phyloP scores from a whole-genome alignment of 2,797 vertebrate genomes.

The Siniperca undulata region DNA sequence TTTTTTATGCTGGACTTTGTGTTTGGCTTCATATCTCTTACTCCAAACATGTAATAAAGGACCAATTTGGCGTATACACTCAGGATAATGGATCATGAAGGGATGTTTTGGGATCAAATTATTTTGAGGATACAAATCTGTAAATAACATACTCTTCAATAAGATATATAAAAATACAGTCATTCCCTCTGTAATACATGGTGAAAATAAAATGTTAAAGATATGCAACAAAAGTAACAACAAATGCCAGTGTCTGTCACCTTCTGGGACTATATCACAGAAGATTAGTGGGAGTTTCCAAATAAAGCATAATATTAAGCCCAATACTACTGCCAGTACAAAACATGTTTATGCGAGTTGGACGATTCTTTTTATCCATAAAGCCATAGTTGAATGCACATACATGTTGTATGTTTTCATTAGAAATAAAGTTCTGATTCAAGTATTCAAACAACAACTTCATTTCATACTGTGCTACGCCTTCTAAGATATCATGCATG shows the following conservation, averaged over 20 bases:
- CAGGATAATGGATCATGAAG: conserved; percentile 21
- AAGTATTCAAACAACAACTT: conserved; percentile 33
- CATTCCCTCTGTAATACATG: conserved; percentile 11
- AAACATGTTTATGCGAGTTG: conserved; percentile 4
- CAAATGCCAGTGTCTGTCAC: conserved; percentile 19
- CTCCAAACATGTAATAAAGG: conserved; percentile 39
- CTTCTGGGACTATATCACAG: conserved; percentile 10
- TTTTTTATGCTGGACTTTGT: conserved; percentile 39
- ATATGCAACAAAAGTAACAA: conserved; percentile 11
- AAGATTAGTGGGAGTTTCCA: conserved; percentile 9
- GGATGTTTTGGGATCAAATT: conserved; percentile 35
- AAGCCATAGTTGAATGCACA: conserved; percentile 41
- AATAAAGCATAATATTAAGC: conserved; percentile 28
- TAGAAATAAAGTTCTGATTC: conserved; percentile 13
- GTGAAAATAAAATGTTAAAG: conserved; percentile 1
- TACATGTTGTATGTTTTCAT: conserved; percentile 30
- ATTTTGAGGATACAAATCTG: conserved; percentile 11
- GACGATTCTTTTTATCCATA: conserved; percentile 31
- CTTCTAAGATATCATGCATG: background rate
- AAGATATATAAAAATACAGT: conserved; percentile 11
- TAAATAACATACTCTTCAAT: conserved; percentile 18
- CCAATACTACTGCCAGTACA: conserved; percentile 6
- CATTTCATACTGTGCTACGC: conserved; percentile 9
- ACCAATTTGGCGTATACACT: conserved; percentile 14
- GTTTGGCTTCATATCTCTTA: conserved; percentile 39